These are phyloP conservation scores for Amiota minor DNA, from an alignment of 2,888 invertebrate genomes.

Conservation along the genomic window DNA sequence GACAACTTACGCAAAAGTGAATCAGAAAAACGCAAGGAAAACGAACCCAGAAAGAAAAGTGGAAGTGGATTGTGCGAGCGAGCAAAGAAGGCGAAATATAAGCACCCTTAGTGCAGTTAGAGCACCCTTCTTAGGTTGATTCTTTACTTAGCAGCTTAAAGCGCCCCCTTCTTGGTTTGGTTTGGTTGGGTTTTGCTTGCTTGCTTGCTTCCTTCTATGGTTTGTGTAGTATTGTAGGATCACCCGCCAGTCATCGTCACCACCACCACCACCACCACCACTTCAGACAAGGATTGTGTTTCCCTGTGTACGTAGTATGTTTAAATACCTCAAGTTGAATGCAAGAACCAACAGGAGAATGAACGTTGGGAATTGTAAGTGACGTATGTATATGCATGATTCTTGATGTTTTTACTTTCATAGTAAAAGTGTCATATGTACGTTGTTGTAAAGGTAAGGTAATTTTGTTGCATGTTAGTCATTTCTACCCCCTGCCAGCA, in stretches of 20 bases:
- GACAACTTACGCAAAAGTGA: slow-evolving; percentile 15
- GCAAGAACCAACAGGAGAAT: not conserved
- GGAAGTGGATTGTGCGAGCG: not conserved
- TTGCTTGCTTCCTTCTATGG: not conserved
- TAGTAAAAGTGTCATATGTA: not conserved
- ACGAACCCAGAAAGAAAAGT: not conserved
- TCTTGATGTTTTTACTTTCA: too few species aligned
- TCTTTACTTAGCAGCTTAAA: too few species aligned
- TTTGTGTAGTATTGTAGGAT: too few species aligned
- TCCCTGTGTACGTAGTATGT: not conserved
- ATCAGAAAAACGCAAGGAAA: not conserved
- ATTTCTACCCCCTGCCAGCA: slow-evolving; percentile 3
- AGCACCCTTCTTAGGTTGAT: slow-evolving; percentile 18
- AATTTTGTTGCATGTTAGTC: not conserved
- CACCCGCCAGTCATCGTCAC: not conserved
- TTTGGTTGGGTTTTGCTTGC: too few species aligned
- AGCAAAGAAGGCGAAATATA: not conserved
- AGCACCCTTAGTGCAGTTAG: slow-evolving; percentile 18
- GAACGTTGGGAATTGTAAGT: too few species aligned
- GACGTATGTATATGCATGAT: too few species aligned
- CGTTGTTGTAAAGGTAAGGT: slow-evolving; percentile 2
- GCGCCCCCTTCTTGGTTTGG: too few species aligned
- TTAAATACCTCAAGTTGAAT: not conserved
- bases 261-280: not conserved
- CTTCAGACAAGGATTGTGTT: slow-evolving; percentile 11